These are phyloP conservation scores for Gymnopithys bicolor DNA, from an alignment of 2,797 vertebrate species.

Conservation along the genomic window DNA sequence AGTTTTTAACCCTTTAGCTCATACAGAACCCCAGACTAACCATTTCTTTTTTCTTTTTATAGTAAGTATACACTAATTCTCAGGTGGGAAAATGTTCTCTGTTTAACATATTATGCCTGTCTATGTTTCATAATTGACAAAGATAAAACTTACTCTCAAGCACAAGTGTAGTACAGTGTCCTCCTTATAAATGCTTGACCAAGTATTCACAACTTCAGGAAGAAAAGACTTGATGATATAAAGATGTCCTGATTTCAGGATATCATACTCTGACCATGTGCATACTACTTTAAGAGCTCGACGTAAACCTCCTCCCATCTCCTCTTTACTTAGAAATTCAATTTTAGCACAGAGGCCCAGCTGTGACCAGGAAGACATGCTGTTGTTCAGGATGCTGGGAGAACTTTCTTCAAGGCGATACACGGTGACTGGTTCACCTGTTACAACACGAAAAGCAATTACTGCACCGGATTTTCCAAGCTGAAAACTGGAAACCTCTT, in stretches of 20 bases:
- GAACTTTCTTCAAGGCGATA: constrained; percentile 98
- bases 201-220: constrained; percentile 95
- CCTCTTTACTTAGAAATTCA: constrained; percentile 98
- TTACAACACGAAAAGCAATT: background rate
- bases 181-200: constrained; percentile 97
- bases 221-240: constrained; percentile 99
- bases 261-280: constrained; percentile 96
- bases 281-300: constrained; percentile 96
- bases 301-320: constrained; percentile 96
- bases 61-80: background rate
- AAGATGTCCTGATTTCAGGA: constrained; percentile 94
- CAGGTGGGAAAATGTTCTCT: background rate
- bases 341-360: constrained; percentile 97
- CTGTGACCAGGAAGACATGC: constrained; percentile 99
- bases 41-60: background rate
- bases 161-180: constrained; percentile 98
- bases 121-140: background rate
- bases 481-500: background rate
- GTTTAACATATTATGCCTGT: background rate
- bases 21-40: background rate
- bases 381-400: constrained; percentile 96
- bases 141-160: constrained; percentile 87
- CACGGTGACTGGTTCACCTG: constrained; percentile 96
- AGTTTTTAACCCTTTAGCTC: background rate
- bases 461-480: background rate